phyloP scores from a whole-genome alignment of 2,888 invertebrate species.

The Ypsolopha sequella region DNA sequence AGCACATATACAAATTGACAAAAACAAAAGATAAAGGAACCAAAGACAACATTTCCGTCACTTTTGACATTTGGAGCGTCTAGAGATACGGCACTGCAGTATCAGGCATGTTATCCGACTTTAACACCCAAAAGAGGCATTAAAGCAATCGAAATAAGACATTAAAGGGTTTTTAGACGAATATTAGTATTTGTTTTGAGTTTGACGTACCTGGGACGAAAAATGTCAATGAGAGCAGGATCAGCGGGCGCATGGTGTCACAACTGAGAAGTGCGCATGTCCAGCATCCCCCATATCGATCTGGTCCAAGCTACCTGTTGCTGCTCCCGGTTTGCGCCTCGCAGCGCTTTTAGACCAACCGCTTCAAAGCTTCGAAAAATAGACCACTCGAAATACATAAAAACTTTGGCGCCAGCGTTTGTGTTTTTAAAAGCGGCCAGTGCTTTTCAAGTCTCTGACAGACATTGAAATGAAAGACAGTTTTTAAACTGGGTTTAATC shows the following conservation, averaged over 20 bases:
- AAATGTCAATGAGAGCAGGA: conserved; percentile 48
- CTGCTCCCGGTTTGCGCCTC: conserved; percentile 37
- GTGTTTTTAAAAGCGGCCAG: no score
- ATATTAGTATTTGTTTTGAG: not conserved
- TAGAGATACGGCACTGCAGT: not conserved
- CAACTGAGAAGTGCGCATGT: conserved; percentile 46
- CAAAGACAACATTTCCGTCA: not conserved
- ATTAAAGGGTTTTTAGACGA: not conserved
- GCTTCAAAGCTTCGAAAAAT: not conserved
- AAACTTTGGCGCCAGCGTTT: no score
- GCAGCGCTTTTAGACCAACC: conserved; percentile 18
- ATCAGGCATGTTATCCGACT: not conserved
- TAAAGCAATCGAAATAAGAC: not conserved
- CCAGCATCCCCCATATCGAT: conserved; percentile 57
- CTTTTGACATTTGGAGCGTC: not conserved
- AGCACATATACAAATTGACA: no score
- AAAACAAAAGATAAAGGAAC: conserved; percentile 1
- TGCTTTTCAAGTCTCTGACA: no score
- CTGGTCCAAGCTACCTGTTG: conserved; percentile 55
- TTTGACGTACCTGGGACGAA: conserved; percentile 52
- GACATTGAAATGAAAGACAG: no score
- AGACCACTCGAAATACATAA: not conserved
- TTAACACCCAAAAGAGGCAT: not conserved
- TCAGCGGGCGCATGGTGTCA: conserved; percentile 52
- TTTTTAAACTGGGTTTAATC: no score